These are phyloP conservation scores for Liopterus haemorrhoidalis DNA, from an alignment of 2,888 invertebrate species.

Conservation along the genomic window DNA sequence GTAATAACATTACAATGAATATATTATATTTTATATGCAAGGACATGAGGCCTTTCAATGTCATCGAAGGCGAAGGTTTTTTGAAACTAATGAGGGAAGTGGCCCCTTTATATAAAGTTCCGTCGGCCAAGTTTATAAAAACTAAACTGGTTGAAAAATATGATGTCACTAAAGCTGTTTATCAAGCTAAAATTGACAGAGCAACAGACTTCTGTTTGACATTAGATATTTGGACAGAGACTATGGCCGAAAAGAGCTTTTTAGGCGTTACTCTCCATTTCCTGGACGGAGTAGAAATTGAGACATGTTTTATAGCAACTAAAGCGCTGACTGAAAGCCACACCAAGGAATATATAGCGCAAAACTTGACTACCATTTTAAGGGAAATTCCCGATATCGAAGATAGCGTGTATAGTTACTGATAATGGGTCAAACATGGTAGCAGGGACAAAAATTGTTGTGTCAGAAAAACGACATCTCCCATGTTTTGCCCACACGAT, in stretches of 20 bases:
- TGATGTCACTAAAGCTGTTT: background rate
- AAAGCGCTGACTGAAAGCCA: background rate
- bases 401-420: constrained; percentile 22
- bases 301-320: background rate
- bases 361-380: background rate
- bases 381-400: constrained; percentile 7
- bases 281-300: constrained; percentile 14
- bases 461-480: constrained; percentile 25
- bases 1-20: too few relatives aligned
- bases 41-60: too few relatives aligned
- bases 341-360: background rate
- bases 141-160: background rate
- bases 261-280: constrained; percentile 9
- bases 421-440: constrained; percentile 27
- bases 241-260: constrained; percentile 12
- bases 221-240: background rate
- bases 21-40: too few relatives aligned
- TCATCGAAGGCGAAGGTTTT: background rate
- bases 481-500: constrained; percentile 17
- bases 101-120: background rate
- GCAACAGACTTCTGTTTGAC: too few relatives aligned
- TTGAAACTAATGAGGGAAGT: background rate
- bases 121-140: background rate
- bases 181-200: too few relatives aligned
- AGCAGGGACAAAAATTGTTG: constrained; percentile 26